A percentile compares a stretch with the other conserved stretches of the same genome.
Conservation (phyloP, 2,797 vertebrate genomes). For the Gymnoscopelus braueri region DNA sequence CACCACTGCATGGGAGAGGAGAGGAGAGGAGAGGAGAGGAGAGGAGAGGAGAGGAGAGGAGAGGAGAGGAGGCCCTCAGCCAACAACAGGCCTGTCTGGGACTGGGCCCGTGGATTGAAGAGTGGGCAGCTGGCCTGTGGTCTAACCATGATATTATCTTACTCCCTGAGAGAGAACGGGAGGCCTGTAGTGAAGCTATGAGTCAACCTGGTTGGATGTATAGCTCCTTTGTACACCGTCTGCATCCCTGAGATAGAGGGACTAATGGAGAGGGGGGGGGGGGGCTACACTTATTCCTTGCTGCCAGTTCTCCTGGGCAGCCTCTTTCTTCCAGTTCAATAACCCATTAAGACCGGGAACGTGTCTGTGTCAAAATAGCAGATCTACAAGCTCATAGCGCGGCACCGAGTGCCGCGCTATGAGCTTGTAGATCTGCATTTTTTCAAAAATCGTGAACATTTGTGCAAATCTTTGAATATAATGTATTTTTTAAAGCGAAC, state of each 20-base stretch:
- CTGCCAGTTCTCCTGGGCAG: slow-evolving; percentile 25
- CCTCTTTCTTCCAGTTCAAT: slow-evolving; percentile 46
- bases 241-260: slow-evolving; percentile 53
- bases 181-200: slow-evolving; percentile 52
- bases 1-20: slow-evolving; percentile 37
- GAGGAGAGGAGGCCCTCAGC: slow-evolving; percentile 21
- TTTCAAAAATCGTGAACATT: no score
- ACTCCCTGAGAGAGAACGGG: slow-evolving; percentile 54
- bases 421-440: no score
- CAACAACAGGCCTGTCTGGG: slow-evolving; percentile 42
- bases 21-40: no score
- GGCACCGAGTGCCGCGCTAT: no score
- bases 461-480: no score
- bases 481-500: no score
- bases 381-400: no score
- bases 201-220: slow-evolving; percentile 62
- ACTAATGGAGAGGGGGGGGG: slow-evolving; percentile 17
- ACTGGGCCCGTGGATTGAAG: slow-evolving; percentile 37
- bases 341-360: no score
- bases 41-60: no score
- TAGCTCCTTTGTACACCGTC: slow-evolving; percentile 62
- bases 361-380: no score
- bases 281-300: slow-evolving; percentile 9
- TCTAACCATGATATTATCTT: slow-evolving; percentile 70
- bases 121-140: slow-evolving; percentile 67